Conservation (phyloP, 35 echinoderm and acorn worm species). For the Patiria miniata region DNA sequence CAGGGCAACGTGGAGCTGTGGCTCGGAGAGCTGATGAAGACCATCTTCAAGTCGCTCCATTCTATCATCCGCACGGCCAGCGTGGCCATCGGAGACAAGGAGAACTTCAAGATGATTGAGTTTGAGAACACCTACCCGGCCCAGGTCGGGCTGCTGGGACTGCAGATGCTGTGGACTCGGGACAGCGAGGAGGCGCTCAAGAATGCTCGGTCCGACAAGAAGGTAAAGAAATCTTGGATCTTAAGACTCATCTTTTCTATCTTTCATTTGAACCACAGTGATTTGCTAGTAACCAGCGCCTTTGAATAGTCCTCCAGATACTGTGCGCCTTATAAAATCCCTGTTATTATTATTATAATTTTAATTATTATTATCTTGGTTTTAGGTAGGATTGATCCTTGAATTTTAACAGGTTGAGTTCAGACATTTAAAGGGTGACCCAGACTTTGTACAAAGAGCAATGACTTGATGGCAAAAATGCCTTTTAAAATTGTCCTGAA, state of each 20-base stretch:
- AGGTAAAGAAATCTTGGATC: conserved; percentile 50
- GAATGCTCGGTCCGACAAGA: conserved; percentile 88
- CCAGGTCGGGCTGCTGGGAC: conserved; percentile 88
- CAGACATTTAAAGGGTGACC: too few relatives aligned
- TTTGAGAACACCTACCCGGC: conserved; percentile 92
- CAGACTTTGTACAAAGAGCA: too few relatives aligned
- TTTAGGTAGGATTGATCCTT: too few relatives aligned
- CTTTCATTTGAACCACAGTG: too few relatives aligned
- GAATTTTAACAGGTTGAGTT: too few relatives aligned
- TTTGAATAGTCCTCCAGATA: too few relatives aligned
- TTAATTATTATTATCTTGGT: too few relatives aligned
- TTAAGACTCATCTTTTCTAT: background rate
- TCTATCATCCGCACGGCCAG: conserved; percentile 83
- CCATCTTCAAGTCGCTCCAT: conserved; percentile 79
- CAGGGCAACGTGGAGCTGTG: conserved; percentile 99
- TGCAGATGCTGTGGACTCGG: conserved; percentile 99
- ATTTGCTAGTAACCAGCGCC: too few relatives aligned
- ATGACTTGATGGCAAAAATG: too few relatives aligned
- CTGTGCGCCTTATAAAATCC: too few relatives aligned
- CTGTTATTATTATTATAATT: too few relatives aligned
- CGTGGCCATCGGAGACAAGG: conserved; percentile 83
- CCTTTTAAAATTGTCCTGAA: background rate
- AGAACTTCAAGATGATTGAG: conserved; percentile 96
- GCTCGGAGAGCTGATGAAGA: conserved; percentile 78
- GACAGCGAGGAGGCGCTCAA: conserved; percentile 95